These are phyloP conservation scores for Nycticryphes semicollaris DNA, from an alignment of 2,113 vertebrate genomes.

Conservation along the genomic window DNA sequence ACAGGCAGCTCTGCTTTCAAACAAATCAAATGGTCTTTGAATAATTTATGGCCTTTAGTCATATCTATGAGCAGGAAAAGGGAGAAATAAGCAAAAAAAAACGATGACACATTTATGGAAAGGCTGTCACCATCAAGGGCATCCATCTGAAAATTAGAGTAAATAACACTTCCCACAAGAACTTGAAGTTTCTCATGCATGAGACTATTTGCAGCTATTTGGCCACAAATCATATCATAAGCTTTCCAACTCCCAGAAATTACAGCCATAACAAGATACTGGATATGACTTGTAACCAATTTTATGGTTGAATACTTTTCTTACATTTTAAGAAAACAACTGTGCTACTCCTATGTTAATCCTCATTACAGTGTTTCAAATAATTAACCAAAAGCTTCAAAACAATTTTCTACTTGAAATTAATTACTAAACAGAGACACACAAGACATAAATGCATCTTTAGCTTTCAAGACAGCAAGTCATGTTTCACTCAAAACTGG, in stretches of 20 bases:
- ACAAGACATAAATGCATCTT: background rate
- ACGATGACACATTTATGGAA: background rate
- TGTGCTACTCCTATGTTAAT: background rate
- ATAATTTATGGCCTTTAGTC: background rate
- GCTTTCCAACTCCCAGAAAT: slow-evolving; percentile 6
- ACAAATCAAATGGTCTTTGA: background rate
- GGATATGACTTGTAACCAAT: background rate
- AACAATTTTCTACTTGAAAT: background rate
- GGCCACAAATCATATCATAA: background rate
- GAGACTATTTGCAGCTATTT: background rate
- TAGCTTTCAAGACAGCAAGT: background rate
- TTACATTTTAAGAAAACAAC: background rate
- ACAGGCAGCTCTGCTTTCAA: background rate
- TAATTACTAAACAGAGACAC: background rate
- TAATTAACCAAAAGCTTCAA: background rate
- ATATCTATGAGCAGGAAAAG: background rate
- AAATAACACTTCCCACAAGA: background rate
- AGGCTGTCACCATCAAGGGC: background rate
- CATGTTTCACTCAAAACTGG: background rate
- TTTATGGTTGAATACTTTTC: background rate
- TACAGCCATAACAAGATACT: background rate
- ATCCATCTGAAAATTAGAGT: background rate
- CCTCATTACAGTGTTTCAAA: background rate
- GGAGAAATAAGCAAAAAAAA: background rate
- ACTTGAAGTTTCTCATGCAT: background rate